Evolutionary conservation across 2,113 vertebrate genomes (phyloP).

Genomic region (Cynopterus brachyotis): DNA sequence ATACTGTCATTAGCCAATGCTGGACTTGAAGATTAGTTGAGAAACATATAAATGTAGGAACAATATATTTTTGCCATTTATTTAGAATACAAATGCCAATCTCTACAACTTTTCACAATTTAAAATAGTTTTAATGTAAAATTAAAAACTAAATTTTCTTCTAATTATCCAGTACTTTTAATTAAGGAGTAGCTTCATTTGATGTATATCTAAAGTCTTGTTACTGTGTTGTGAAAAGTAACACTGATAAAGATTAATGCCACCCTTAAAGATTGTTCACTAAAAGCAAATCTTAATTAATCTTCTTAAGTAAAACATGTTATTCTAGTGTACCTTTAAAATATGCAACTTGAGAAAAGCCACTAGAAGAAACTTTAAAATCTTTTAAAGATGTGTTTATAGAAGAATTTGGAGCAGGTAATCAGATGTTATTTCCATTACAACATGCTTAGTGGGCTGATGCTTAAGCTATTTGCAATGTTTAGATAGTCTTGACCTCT

Average conservation of each 20-base stretch:
- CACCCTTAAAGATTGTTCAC: background rate
- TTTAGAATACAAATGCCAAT: background rate
- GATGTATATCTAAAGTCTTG: background rate
- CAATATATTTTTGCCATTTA: background rate
- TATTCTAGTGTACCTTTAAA: background rate
- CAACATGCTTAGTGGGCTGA: background rate
- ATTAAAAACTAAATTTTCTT: background rate
- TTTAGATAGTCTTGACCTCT: constrained; percentile 42
- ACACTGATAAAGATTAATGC: background rate
- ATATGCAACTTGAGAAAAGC: constrained; percentile 6
- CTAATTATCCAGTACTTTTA: background rate
- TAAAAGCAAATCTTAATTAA: constrained; percentile 18
- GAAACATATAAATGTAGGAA: background rate
- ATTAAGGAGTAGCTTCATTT: background rate
- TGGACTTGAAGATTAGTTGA: background rate
- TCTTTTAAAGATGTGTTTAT: constrained; percentile 34
- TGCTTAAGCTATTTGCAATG: constrained; percentile 19
- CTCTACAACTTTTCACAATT: background rate
- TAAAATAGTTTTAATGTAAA: constrained; percentile 6
- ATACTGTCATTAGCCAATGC: background rate
- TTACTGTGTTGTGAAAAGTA: background rate
- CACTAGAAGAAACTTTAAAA: background rate
- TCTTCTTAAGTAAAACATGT: constrained; percentile 18
- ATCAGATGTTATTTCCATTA: constrained; percentile 3
- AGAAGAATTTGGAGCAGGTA: background rate